Conservation (phyloP, 2,797 vertebrate species). For the Myiothlypis coronata region DNA sequence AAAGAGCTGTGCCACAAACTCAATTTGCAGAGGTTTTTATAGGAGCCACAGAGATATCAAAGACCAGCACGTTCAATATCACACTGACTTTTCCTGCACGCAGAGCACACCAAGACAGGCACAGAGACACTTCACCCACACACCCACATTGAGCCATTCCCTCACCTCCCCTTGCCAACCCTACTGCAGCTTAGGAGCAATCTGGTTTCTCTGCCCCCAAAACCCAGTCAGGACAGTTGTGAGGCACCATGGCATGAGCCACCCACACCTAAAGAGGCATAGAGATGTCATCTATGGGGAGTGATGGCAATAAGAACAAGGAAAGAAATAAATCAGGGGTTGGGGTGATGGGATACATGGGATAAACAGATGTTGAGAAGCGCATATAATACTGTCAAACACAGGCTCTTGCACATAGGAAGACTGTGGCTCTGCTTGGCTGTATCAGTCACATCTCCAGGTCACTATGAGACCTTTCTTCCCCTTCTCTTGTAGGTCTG, state of each 20-base stretch:
- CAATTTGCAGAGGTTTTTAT: not conserved
- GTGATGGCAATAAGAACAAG: not conserved
- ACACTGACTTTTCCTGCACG: slow-evolving; percentile 2
- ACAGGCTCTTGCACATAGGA: not conserved
- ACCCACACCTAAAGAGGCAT: not conserved
- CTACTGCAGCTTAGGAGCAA: not conserved
- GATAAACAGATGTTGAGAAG: not conserved
- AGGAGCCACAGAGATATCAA: not conserved
- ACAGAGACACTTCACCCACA: not conserved
- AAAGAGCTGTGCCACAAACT: not conserved
- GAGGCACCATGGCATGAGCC: not conserved
- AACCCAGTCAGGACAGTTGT: not conserved
- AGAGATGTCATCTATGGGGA: not conserved
- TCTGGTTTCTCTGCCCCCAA: not conserved
- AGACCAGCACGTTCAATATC: slow-evolving; percentile 9
- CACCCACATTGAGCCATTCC: not conserved
- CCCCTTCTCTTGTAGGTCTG: not conserved
- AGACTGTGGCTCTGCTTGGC: not conserved
- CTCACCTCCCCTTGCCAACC: not conserved
- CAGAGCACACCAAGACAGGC: not conserved
- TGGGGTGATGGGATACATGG: not conserved
- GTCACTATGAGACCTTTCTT: not conserved
- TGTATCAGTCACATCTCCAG: not conserved
- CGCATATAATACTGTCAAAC: not conserved
- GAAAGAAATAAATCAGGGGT: not conserved